Percentiles rank a stretch among this genome's conserved stretches.
Conservation (phyloP, 2,113 vertebrate genomes). For the Craseonycteris thonglongyai region DNA sequence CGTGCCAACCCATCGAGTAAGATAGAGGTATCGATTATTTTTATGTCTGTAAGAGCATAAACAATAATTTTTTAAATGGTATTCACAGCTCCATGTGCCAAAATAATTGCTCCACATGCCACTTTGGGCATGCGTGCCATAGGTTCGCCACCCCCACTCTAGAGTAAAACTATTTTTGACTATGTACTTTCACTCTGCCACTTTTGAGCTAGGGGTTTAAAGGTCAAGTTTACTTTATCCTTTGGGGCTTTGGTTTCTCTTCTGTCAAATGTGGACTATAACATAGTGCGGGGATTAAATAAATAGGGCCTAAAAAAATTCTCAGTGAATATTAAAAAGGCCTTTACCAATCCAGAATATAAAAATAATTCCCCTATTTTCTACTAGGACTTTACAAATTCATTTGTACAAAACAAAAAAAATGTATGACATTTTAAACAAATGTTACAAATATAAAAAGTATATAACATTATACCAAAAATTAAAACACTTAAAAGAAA, state of each 20-base stretch:
- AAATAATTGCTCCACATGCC: too few relatives aligned
- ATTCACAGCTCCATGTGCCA: too few relatives aligned
- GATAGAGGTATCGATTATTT: too few relatives aligned
- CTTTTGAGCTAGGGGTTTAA: background rate
- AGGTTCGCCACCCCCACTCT: too few relatives aligned
- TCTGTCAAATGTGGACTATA: background rate
- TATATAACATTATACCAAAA: background rate
- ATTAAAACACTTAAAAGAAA: background rate
- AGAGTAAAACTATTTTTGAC: background rate
- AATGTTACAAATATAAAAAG: background rate
- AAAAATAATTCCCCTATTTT: conserved; percentile 6
- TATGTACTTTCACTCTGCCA: background rate
- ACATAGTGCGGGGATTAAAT: background rate
- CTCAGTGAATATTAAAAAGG: background rate
- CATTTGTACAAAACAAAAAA: background rate
- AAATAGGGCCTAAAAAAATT: background rate
- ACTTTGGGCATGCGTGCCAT: too few relatives aligned
- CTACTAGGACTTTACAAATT: background rate
- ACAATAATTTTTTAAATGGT: too few relatives aligned
- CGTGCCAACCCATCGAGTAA: too few relatives aligned
- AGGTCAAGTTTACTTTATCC: background rate
- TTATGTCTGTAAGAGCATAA: too few relatives aligned
- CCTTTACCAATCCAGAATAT: background rate
- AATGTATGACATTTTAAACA: background rate
- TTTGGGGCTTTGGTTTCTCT: conserved; percentile 5